These are phyloP conservation scores for Pygoscelis adeliae DNA, from an alignment of 2,113 vertebrate genomes.

Conservation along the genomic window DNA sequence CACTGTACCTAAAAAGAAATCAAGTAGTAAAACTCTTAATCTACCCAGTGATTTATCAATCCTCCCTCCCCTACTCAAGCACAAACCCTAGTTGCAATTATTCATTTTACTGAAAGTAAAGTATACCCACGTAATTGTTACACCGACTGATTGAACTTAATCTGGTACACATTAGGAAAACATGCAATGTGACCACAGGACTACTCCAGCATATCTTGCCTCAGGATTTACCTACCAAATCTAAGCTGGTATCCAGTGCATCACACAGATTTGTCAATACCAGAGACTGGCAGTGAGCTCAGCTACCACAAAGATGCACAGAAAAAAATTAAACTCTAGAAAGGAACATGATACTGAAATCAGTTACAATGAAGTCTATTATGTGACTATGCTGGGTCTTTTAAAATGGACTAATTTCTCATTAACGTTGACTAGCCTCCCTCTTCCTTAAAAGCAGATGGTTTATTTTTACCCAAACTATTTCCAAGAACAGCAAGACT, in stretches of 20 bases:
- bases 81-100: background rate
- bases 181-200: background rate
- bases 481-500: background rate
- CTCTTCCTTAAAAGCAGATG: background rate
- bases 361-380: background rate
- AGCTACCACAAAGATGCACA: background rate
- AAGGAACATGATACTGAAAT: background rate
- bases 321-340: background rate
- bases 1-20: slow-evolving; percentile 83
- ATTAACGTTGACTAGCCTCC: accelerated
- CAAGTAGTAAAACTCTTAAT: background rate
- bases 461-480: background rate
- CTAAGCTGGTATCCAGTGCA: background rate
- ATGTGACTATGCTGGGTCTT: background rate
- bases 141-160: background rate
- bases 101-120: background rate
- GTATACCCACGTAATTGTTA: background rate
- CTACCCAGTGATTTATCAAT: background rate
- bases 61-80: background rate
- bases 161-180: background rate
- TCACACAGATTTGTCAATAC: background rate
- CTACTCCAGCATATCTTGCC: background rate
- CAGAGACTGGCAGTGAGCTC: background rate
- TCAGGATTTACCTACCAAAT: background rate
- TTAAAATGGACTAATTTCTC: background rate